These are phyloP conservation scores for Pituophis catenifer DNA, from an alignment of 2,113 vertebrate species.

Conservation along the genomic window DNA sequence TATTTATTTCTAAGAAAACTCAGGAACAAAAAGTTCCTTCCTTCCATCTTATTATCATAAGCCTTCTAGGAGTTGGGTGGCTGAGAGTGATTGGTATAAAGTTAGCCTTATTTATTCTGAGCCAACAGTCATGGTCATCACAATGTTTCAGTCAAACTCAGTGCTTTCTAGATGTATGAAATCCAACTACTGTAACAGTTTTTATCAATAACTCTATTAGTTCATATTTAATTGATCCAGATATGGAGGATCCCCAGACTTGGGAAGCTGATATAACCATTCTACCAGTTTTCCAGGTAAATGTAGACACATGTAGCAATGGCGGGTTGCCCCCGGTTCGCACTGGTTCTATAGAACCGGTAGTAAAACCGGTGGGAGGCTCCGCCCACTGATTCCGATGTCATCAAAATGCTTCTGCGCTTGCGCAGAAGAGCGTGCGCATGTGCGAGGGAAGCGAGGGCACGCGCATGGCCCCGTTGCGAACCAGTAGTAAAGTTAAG, in stretches of 20 bases:
- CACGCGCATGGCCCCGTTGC: too few species aligned
- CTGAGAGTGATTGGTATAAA: not conserved
- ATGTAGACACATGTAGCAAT: not conserved
- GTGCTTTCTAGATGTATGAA: not conserved
- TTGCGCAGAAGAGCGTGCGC: too few species aligned
- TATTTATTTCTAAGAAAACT: not conserved
- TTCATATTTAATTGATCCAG: not conserved
- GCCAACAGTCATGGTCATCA: not conserved
- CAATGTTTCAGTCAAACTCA: not conserved
- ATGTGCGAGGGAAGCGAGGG: too few species aligned
- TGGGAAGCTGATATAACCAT: not conserved
- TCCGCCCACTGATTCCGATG: too few species aligned
- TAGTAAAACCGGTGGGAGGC: too few species aligned
- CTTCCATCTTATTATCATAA: not conserved
- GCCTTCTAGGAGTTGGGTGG: not conserved
- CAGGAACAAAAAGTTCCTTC: not conserved
- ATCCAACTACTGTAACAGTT: not conserved
- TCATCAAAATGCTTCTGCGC: too few species aligned
- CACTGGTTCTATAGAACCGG: too few species aligned
- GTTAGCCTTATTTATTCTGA: not conserved
- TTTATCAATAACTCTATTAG: not conserved
- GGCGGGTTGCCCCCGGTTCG: too few species aligned
- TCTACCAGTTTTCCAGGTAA: not conserved
- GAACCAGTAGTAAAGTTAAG: too few species aligned
- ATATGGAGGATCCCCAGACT: not conserved